A percentile compares a stretch with the other conserved stretches of the same genome.
phyloP scores from a whole-genome alignment of 1,140 invertebrate species.

The Hestina assimilis region DNA sequence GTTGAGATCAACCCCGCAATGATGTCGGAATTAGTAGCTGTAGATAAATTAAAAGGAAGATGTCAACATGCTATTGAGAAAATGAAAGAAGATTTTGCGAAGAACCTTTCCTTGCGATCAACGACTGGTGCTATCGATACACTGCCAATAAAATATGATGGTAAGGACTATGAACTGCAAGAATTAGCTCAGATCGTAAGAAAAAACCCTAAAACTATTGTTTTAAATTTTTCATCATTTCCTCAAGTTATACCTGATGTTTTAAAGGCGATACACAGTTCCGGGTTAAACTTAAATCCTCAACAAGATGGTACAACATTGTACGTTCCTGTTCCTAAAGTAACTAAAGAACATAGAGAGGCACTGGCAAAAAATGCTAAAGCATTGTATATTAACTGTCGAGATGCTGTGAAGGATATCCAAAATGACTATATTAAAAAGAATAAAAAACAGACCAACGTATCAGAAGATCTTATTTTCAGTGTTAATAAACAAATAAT shows the following conservation, averaged over 20 bases:
- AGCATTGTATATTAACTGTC: conserved; percentile 87
- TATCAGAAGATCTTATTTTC: conserved; percentile 84
- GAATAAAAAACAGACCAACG: conserved; percentile 82
- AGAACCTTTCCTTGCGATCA: conserved; percentile 87
- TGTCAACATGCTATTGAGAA: conserved; percentile 83
- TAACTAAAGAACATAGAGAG: conserved; percentile 95
- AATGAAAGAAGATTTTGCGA: conserved; percentile 88
- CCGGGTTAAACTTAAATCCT: conserved; percentile 95
- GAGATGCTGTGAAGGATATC: conserved; percentile 87
- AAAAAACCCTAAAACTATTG: conserved; percentile 91
- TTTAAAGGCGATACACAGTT: conserved; percentile 85
- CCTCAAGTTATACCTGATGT: conserved; percentile 90
- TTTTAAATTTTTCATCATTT: conserved; percentile 90
- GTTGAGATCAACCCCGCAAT: conserved; percentile 84
- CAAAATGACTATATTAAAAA: conserved; percentile 87
- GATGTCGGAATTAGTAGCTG: conserved; percentile 84
- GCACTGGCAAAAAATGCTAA: conserved; percentile 92
- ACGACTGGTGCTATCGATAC: conserved; percentile 88
- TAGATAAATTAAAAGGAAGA: conserved; percentile 83
- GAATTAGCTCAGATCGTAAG: conserved; percentile 93
- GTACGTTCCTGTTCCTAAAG: conserved; percentile 92
- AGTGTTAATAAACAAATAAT: conserved; percentile 84
- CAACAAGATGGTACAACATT: conserved; percentile 95
- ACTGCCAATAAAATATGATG: conserved; percentile 86
- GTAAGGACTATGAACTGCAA: conserved; percentile 90